A percentile compares a stretch with the other conserved stretches of the same genome.
These are phyloP conservation scores for Taurulus bubalis DNA, from an alignment of 2,113 vertebrate species.

Conservation along the genomic window DNA sequence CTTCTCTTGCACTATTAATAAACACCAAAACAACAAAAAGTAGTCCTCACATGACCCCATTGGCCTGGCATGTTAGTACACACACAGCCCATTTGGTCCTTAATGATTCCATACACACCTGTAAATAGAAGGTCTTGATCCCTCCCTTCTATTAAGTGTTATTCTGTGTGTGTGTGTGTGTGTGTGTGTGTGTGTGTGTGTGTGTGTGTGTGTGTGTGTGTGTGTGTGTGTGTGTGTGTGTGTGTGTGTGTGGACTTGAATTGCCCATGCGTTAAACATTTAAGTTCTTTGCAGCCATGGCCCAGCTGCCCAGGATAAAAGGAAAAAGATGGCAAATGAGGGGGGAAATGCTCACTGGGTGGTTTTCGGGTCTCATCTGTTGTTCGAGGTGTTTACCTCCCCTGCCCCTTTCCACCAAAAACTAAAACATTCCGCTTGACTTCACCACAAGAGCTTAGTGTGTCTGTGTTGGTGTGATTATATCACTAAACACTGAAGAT, in stretches of 20 bases:
- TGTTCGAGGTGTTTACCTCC: conserved; percentile 20
- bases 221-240: too few relatives aligned
- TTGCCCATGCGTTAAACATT: conserved; percentile 49
- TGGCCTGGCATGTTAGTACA: background rate
- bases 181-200: conserved; percentile 1
- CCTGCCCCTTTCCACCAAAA: background rate
- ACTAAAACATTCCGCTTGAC: conserved; percentile 17
- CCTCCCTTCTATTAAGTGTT: background rate
- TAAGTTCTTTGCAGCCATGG: conserved; percentile 46
- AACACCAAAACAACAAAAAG: background rate
- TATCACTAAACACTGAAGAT: conserved; percentile 17
- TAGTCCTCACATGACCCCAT: background rate
- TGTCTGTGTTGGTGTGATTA: background rate
- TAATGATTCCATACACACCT: conserved; percentile 2
- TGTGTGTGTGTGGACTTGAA: conserved; percentile 12
- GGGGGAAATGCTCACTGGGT: conserved; percentile 42
- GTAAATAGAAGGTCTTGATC: background rate
- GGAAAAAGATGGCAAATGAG: conserved; percentile 50
- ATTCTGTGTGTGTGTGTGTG: background rate
- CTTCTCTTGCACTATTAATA: background rate
- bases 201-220: too few relatives aligned
- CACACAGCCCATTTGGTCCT: background rate
- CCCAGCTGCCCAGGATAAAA: conserved; percentile 51
- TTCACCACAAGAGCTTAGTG: conserved; percentile 5
- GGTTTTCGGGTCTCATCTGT: conserved; percentile 46